Evolutionary conservation across 2,113 vertebrate genomes (phyloP), one percentile per base, ranked within the genome.

Genomic region (Nyctereutes procyonoides): DNA sequence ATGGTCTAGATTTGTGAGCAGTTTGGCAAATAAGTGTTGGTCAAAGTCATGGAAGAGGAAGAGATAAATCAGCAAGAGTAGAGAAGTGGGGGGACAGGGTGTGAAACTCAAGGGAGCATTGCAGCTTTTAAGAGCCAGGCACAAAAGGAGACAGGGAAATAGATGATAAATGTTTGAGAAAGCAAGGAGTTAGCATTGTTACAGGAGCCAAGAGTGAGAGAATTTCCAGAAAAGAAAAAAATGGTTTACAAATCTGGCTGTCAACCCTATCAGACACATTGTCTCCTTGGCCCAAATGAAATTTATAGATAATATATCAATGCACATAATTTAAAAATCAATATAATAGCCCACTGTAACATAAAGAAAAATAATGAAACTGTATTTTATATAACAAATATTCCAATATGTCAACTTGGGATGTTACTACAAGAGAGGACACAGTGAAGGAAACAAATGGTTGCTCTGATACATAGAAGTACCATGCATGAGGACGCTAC

Each of bases 211-310:
- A 26, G 69, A 43, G 3, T 8, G 35, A 85, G 67, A 76, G 32
- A 53, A 58, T 76, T 43, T 88, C 58, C 82, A 84, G 82, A 88
- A 88, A 63, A 35, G 48, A 58, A 67, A 56, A 56, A 48, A 82
- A 7, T 48, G 13, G 13, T 43, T 53, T 35, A 8, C 4, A 43
- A 19, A 35, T 32, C 6, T 32, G 55, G 9, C n/a, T 93, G 20
- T 51, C 22, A 13, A 26, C 15, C 5, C 30, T 65, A 1, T 15
- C 58, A 55, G 53, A 80, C 17, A 43, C 0, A 9, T 30, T 28
- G 32, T 48, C 19, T 35, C n/a, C 24, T 56, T 81, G n/a, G 13
- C 28, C 14, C 0, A 86, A 88, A n/a, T 81, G 86, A 91, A 73
- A 83, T 83, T 26, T 32, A 35, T 11, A 11, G 28, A 11, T 89